Base-by-base conservation (phyloP, 2,113 vertebrate species). In the Mystacornis crossleyi region DNA sequence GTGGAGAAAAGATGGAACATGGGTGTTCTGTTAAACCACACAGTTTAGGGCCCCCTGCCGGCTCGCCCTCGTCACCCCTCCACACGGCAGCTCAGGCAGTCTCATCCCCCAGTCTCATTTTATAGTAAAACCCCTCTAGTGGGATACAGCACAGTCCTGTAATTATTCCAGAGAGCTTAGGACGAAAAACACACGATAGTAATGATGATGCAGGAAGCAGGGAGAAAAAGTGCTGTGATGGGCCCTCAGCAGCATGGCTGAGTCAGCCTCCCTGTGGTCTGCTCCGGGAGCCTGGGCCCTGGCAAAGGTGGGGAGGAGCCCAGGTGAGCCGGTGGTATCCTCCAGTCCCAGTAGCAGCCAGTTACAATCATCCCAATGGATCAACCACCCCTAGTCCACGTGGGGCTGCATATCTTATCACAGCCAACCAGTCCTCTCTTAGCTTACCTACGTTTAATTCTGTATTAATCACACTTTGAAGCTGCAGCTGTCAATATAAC, bases 141-240 rank as follows among this genome's bases (percentile, higher is more conserved):
- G 28, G 18, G 16, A 17, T 43, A 26, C 16, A n/a, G 9, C 7
- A 25, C 19, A 62, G 45, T 40, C n/a, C 3, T 65, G 5, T 33
- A 33, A 8, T 17, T 36, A 34, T 65, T 86, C 10, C 18, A 48
- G 31, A 53, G 29, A 55, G 19, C 20, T 84, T 53, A 33, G 42
- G 36, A 25, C 3, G 69, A 74, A 79, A 66, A 0, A 0, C 18
- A 13, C 33, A 10, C 0, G 0, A 24, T 3, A 29, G n/a, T 53
- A 53, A 69, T 0, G 3, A 21, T 24, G 23, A 50, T 1, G 6
- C 29, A 66, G 55, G 70, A 79, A 53, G 14, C 42, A 58, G 20
- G 20, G 16, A 85, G 48, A 34, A 4, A 6, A 64, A 55, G 9
- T 15, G 18, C 24, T 24, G 2, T 34, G 38, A 8, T 2, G 7